A percentile compares a stretch with the other conserved stretches of the same genome.
Conservation (phyloP, 2,113 vertebrate genomes). For the Corythaeola cristata region DNA sequence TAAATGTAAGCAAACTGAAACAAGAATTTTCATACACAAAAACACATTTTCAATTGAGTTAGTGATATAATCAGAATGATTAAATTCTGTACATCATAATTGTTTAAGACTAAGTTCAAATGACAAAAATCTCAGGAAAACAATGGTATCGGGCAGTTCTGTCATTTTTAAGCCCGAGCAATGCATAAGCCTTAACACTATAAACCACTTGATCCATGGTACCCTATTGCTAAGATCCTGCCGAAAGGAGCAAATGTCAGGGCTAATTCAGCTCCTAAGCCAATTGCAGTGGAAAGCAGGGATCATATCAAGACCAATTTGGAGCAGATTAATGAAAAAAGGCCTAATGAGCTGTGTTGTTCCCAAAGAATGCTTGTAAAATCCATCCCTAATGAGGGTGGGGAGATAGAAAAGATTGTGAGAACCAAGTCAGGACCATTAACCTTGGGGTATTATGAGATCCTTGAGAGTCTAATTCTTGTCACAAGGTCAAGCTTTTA, state of each 20-base stretch:
- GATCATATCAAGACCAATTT: constrained; percentile 49
- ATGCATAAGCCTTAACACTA: not conserved
- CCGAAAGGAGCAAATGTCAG: constrained; percentile 29
- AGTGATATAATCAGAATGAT: not conserved
- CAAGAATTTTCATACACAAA: not conserved
- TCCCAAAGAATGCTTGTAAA: constrained; percentile 68
- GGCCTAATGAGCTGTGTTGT: constrained; percentile 73
- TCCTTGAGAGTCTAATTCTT: constrained; percentile 12
- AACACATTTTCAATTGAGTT: rapidly evolving
- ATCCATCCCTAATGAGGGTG: constrained; percentile 75
- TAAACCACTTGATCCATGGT: constrained; percentile 1
- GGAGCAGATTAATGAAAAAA: constrained; percentile 71
- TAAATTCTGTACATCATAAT: not conserved
- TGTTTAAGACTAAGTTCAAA: not conserved
- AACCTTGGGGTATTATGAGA: not conserved
- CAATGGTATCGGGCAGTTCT: constrained; percentile 42
- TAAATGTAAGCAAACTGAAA: not conserved
- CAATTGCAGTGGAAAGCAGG: constrained; percentile 32
- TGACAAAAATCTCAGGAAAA: not conserved
- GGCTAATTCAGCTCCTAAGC: constrained; percentile 24
- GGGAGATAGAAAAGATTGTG: constrained; percentile 33
- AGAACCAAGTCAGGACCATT: constrained; percentile 40
- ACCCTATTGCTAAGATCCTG: not conserved
- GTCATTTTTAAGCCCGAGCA: not conserved
- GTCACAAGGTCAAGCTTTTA: constrained; percentile 60